A percentile compares a stretch with the other conserved stretches of the same genome.
Evolutionary conservation across 2,797 vertebrate species (phyloP).

Genomic region (Hylomyscus alleni): DNA sequence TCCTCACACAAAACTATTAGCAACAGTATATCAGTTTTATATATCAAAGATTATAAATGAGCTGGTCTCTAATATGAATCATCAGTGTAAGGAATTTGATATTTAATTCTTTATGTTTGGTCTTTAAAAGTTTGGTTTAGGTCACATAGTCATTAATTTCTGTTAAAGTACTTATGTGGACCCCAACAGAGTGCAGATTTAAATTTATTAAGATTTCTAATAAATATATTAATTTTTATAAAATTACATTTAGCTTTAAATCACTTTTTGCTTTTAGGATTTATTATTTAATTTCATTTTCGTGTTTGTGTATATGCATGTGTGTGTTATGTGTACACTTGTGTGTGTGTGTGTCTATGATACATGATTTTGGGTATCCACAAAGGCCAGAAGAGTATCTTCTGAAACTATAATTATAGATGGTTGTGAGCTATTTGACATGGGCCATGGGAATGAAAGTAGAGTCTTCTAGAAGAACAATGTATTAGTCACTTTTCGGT

Average conservation of each 20-base stretch:
- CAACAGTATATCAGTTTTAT: neutral
- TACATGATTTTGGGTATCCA: neutral
- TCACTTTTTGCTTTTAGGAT: constrained; percentile 34
- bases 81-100: neutral
- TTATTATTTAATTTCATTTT: neutral
- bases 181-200: neutral
- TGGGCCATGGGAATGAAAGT: no score
- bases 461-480: neutral
- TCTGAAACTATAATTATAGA: neutral
- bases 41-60: neutral
- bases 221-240: constrained; percentile 7
- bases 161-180: neutral
- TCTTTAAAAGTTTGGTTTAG: neutral
- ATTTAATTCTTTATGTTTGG: constrained; percentile 15
- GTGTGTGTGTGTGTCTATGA: no score
- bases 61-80: neutral
- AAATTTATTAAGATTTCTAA: constrained; percentile 29
- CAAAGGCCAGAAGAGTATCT: neutral
- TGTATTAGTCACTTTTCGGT: neutral
- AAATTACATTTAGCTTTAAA: constrained; percentile 41
- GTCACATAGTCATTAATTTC: neutral
- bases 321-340: neutral
- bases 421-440: neutral
- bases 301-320: neutral
- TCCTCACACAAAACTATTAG: neutral